Evolutionary conservation across 2,797 vertebrate genomes (phyloP), one percentile per base, ranked within the genome.

Genomic region (Poeciliopsis paucimaculata): DNA sequence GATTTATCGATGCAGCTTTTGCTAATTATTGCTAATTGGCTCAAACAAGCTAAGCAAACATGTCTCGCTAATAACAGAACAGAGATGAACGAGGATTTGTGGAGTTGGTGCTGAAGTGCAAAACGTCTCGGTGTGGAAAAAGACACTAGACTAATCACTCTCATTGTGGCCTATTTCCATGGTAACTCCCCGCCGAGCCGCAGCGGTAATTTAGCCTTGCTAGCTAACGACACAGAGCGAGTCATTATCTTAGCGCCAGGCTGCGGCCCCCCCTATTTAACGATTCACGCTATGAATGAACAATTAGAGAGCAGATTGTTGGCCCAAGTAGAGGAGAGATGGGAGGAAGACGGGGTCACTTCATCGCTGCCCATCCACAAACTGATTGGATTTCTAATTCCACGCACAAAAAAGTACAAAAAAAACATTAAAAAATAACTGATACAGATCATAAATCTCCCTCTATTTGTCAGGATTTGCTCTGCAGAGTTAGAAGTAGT

Each of bases 201-300:
- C 93, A 95, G 94, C 87, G 80, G 93, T 93, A 95, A 96, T 96
- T 95, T 94, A 91, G 94, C 90, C 88, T 88, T 73, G 74, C 86
- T 85, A 90, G 93, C 95, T 95, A 96, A 95, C 94, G 90, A 95
- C 94, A 91, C 86, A 87, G 82, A 90, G 92, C 90, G 88, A 93
- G 89, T 94, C 90, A 93, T 96, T 95, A 95, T 94, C 90, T 92
- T 93, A 94, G 94, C 91, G 85, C 91, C 87, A 89, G 90, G 88
- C 89, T 82, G 74, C 88, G 86, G 86, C 86, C 90, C 93, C 92
- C 93, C 92, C 93, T 92, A 94, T 96, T 96, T 95, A 95, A 94
- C 92, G 94, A 95, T 94, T 95, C 93, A 88, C 87, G 89, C 89
- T 91, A 90, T 92, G 94, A 95, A 93, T 94, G 94, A 95, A 95